A percentile compares a stretch with the other conserved stretches of the same genome.
Evolutionary conservation across 2,113 vertebrate genomes (phyloP).

Genomic region (Varanus komodoensis): DNA sequence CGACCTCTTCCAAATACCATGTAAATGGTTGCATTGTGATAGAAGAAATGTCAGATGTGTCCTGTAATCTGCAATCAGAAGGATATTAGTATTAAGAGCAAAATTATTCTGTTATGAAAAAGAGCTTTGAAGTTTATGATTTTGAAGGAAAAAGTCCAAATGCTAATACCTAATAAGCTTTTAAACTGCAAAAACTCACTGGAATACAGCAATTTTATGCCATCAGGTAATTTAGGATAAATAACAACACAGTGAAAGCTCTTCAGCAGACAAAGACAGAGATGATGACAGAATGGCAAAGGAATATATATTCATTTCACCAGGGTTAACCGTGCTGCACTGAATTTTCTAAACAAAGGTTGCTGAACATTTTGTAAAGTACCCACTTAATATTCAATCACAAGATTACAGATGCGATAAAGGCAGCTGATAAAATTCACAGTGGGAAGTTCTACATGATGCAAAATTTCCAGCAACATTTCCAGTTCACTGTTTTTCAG

Average conservation of each 20-base stretch:
- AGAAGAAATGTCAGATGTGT: slow-evolving; percentile 70
- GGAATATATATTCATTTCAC: slow-evolving; percentile 59
- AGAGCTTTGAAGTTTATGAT: slow-evolving; percentile 43
- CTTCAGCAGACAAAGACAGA: slow-evolving; percentile 63
- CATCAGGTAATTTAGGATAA: slow-evolving; percentile 16
- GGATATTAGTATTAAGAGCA: slow-evolving; percentile 58
- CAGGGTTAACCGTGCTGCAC: slow-evolving; percentile 45
- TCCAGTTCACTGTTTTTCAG: slow-evolving; percentile 42
- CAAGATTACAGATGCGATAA: slow-evolving; percentile 70
- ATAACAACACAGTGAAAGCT: slow-evolving; percentile 54
- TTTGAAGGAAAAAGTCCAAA: slow-evolving; percentile 34
- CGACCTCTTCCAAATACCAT: slow-evolving; percentile 51
- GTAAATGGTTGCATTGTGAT: slow-evolving; percentile 67
- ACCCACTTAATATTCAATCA: slow-evolving; percentile 62
- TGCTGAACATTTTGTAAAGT: slow-evolving; percentile 61
- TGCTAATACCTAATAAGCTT: not conserved
- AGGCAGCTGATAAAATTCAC: slow-evolving; percentile 67
- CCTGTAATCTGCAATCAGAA: slow-evolving; percentile 58
- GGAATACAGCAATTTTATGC: slow-evolving; percentile 33
- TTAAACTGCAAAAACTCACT: slow-evolving; percentile 50
- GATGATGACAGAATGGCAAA: slow-evolving; percentile 48
- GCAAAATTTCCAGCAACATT: slow-evolving; percentile 40
- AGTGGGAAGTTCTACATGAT: slow-evolving; percentile 59
- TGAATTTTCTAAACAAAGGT: slow-evolving; percentile 73
- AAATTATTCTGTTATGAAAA: slow-evolving; percentile 48